Base-by-base conservation (phyloP, 1,140 invertebrate species). In the Drosophila littoralis region DNA sequence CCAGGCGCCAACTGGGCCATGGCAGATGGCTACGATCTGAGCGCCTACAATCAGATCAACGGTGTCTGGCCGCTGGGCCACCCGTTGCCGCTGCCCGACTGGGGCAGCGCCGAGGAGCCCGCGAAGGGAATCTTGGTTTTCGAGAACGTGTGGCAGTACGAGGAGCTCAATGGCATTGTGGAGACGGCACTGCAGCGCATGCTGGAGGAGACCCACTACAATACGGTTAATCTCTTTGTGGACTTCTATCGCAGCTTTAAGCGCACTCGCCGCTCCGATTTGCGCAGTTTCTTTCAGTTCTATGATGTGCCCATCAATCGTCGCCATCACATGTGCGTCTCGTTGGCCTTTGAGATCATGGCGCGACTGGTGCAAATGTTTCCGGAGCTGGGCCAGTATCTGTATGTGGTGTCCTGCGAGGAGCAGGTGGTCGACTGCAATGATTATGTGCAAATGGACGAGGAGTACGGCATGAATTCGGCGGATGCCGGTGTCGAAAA, bases 261-360 rank as follows among this genome's bases (percentile, higher is more conserved):
- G 82, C 92, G 93, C 63, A 95, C 95, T 46, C 93, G 93, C 52
- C 93, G 94, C 79, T 93, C 93, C 22, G 93, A 93, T 72, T 83
- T 97, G 77, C 93, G 94, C 42, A 93, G 95, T 66, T 97, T 96
- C 91, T 97, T 95, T 86, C 94, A 95, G 64, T 94, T 94, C 75
- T 98, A 97, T 91, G 92, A 95, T 57, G 96, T 97, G 55, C 94
- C 95, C n/a, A 96, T 98, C 60, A 95, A 95, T 50, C 92, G 94
- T 1, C 94, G 95, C 79, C 95, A 97, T 91, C 95, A 97, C 91
- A 98, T 97, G 22, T 98, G 97, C 90, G 97, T 98, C 17, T 97
- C 97, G 32, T 93, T 98, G 69, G 96, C 96, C 50, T 94, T 97
- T 71, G 96, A 97, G 92, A 93, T 98, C 74, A 93, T 97, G 75